A percentile compares a stretch with the other conserved stretches of the same genome.
Evolutionary conservation across 64 coral and sea anemone genomes (phyloP).

Genomic region (Astreopora myriophthalma): DNA sequence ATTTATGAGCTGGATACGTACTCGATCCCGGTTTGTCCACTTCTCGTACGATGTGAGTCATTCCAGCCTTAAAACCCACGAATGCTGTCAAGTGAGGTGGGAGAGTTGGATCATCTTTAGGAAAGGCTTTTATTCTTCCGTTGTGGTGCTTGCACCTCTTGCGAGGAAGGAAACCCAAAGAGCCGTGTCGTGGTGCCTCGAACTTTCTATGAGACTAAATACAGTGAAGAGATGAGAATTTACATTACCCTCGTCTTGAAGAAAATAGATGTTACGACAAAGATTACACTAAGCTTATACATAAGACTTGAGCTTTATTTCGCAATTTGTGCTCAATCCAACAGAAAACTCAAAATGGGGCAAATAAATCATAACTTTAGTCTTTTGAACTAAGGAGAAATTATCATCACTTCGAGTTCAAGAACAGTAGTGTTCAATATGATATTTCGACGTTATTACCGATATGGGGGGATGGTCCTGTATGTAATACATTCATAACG

Average conservation of each 20-base stretch:
- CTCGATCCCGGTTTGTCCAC: conserved; percentile 98
- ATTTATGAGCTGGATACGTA: conserved; percentile 45
- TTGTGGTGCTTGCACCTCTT: conserved; percentile 92
- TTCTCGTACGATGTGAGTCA: conserved; percentile 98
- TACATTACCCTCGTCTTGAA: background rate
- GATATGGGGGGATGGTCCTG: too few relatives aligned
- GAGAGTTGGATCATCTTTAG: conserved; percentile 89
- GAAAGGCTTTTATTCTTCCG: conserved; percentile 96
- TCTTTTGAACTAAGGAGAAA: too few relatives aligned
- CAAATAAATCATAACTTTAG: too few relatives aligned
- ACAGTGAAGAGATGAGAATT: background rate
- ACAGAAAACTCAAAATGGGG: too few relatives aligned
- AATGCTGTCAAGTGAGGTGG: conserved; percentile 97
- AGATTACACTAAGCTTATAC: too few relatives aligned
- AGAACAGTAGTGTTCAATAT: too few relatives aligned
- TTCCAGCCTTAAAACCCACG: conserved; percentile 98
- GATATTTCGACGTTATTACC: too few relatives aligned
- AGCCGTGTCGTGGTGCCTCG: conserved; percentile 95
- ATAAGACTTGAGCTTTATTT: too few relatives aligned
- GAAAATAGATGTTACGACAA: too few relatives aligned
- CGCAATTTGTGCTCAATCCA: too few relatives aligned
- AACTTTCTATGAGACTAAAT: conserved; percentile 99
- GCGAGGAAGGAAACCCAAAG: conserved; percentile 94
- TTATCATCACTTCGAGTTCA: too few relatives aligned
- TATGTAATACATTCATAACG: too few relatives aligned